Evolutionary conservation across 2,797 vertebrate species (phyloP), one percentile per base, ranked within the genome.

Genomic region (Rhabdophis nuchalis): DNA sequence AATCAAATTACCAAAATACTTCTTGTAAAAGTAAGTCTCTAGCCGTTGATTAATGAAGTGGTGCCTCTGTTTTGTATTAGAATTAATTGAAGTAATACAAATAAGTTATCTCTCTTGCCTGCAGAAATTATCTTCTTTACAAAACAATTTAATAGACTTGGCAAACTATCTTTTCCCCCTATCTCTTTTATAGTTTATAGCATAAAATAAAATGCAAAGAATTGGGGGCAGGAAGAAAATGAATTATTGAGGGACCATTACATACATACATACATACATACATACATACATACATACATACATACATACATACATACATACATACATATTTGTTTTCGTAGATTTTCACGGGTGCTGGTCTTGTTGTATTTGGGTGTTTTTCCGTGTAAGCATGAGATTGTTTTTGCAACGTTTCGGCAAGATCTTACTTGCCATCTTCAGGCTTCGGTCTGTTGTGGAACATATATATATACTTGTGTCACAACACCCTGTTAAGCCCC

Each of bases 51-150:
- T 98, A 97, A 97, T 98, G 97, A 97, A 98, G 97, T 98, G 97
- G 96, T 97, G 94, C 96, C 96, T 97, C 94, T 97, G 97, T 98
- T 98, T 97, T 97, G 91, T 97, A 95, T 97, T 97, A 96, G 93
- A 97, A 97, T 96, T 98, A 98, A 98, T 97, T 98, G 97, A 97
- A 97, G 97, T 97, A 97, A 97, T 97, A 96, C 96, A 97, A 98
- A 97, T 98, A 98, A 97, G 95, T 97, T 96, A 95, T 96, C 97
- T 98, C 95, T 96, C 94, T 97, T 97, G 96, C 95, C 97, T 96
- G 93, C 96, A 94, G 95, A 97, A 97, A 97, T 97, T 95, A 97
- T 95, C 96, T 97, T 91, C 94, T 96, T 96, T 96, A 94, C 96
- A 97, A 97, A 96, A 96, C 95, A 96, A 86, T 96, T 94, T 96